Conservation (phyloP, 1,140 invertebrate genomes). For the Drosophila melanogaster region DNA sequence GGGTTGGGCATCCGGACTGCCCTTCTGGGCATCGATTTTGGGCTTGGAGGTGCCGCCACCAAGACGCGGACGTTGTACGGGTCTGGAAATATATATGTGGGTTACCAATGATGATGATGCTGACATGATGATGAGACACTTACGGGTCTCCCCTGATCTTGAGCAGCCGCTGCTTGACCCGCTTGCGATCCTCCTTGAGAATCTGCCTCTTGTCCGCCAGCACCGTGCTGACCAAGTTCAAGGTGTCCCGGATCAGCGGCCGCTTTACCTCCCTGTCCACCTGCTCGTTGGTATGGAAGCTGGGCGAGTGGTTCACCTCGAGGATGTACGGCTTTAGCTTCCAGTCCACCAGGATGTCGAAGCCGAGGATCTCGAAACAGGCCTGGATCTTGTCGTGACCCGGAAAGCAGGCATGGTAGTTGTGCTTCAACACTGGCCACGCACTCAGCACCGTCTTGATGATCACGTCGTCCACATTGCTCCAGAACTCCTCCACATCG, state of each 20-base stretch:
- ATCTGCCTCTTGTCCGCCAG: conserved; percentile 91
- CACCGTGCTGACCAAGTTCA: conserved; percentile 92
- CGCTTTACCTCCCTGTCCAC: conserved; percentile 94
- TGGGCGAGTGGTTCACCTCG: conserved; percentile 96
- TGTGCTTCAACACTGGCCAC: conserved; percentile 93
- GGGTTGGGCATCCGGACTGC: conserved; percentile 1
- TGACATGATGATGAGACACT: conserved; percentile 26
- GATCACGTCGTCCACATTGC: conserved; percentile 94
- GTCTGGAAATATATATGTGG: background rate
- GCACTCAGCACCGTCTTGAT: conserved; percentile 95
- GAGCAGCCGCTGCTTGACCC: conserved; percentile 88
- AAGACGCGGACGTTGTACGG: conserved; percentile 23
- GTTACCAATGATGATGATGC: too few relatives aligned
- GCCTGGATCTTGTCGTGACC: conserved; percentile 92
- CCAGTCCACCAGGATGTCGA: conserved; percentile 94
- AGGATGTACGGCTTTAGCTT: conserved; percentile 93
- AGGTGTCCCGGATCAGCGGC: conserved; percentile 91
- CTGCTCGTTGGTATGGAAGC: conserved; percentile 93
- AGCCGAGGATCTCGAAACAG: conserved; percentile 95
- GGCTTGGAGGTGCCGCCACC: conserved; percentile 8
- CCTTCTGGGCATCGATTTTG: conserved; percentile 3
- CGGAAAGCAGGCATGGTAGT: conserved; percentile 94
- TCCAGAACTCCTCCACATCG: conserved; percentile 91
- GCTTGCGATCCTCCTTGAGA: conserved; percentile 89
- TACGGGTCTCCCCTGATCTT: conserved; percentile 83